Percentiles rank a stretch among this genome's conserved stretches.
Evolutionary conservation across 2,113 vertebrate genomes (phyloP).

Genomic region (Tringa solitaria): DNA sequence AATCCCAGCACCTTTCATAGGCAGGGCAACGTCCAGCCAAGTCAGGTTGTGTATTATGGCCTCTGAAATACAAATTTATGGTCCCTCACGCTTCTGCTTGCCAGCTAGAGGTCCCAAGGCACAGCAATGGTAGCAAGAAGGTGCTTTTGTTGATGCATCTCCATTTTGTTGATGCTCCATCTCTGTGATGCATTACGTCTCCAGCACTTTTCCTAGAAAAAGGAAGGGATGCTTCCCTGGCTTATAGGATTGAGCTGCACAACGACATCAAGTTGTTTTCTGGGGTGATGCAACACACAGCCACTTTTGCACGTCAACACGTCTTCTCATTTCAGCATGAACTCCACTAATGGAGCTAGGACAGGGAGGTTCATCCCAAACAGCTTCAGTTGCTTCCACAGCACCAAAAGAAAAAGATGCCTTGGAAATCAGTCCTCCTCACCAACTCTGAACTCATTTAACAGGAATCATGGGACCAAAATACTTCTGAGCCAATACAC

Average conservation of each 20-base stretch:
- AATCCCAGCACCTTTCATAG: not conserved
- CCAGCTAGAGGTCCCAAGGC: not conserved
- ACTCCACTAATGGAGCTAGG: not conserved
- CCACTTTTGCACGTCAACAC: not conserved
- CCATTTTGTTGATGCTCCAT: not conserved
- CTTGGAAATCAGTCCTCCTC: not conserved
- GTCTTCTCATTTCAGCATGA: not conserved
- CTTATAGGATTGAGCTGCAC: not conserved
- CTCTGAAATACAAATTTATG: not conserved
- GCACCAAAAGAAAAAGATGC: not conserved
- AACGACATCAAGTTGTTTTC: not conserved
- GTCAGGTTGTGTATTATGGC: not conserved
- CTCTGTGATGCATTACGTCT: not conserved
- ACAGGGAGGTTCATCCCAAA: not conserved
- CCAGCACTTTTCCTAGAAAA: not conserved
- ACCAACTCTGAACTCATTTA: not conserved
- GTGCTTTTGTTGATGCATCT: not conserved
- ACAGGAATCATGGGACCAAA: not conserved
- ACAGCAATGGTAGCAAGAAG: rapidly evolving
- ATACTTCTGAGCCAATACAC: not conserved
- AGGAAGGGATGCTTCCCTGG: not conserved
- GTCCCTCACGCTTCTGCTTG: not conserved
- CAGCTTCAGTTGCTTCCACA: not conserved
- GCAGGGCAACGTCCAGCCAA: not conserved
- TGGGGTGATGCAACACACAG: not conserved